These are phyloP conservation scores for Drosophila micromelanica DNA, from an alignment of 1,140 invertebrate species.

Conservation along the genomic window DNA sequence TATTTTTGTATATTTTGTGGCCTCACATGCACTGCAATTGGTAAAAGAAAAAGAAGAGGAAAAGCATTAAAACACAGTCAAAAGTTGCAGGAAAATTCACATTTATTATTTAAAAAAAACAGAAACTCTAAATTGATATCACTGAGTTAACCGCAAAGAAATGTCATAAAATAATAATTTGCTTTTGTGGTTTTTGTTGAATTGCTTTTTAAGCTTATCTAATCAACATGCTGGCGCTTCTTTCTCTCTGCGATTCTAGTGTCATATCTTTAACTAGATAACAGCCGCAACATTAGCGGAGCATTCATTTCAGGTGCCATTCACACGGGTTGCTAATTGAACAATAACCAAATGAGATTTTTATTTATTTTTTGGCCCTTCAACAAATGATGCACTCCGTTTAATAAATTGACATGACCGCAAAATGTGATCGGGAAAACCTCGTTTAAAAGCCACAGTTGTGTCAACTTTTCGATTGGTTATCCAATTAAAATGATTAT, in stretches of 20 bases:
- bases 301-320: slow-evolving; percentile 28
- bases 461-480: slow-evolving; percentile 12
- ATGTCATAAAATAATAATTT: neutral
- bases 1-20: slow-evolving; percentile 49
- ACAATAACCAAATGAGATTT: slow-evolving; percentile 11
- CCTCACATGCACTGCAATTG: slow-evolving; percentile 71
- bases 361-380: neutral
- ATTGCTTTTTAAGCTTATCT: slow-evolving; percentile 30
- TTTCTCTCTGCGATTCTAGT: neutral
- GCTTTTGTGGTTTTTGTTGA: slow-evolving; percentile 10
- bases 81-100: neutral
- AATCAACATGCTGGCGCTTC: slow-evolving; percentile 22
- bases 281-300: slow-evolving; percentile 33
- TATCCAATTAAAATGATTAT: slow-evolving; percentile 47
- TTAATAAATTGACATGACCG: neutral
- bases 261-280: slow-evolving; percentile 33
- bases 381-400: slow-evolving; percentile 8
- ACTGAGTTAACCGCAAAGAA: neutral
- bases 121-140: slow-evolving; percentile 3
- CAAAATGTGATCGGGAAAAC: neutral
- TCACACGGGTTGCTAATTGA: slow-evolving; percentile 14
- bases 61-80: slow-evolving; percentile 10
- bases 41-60: slow-evolving; percentile 8
- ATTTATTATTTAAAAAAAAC: neutral
- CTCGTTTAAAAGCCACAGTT: neutral